Evolutionary conservation across 1,140 invertebrate genomes (phyloP).

Genomic region (Plutomurus gul): DNA sequence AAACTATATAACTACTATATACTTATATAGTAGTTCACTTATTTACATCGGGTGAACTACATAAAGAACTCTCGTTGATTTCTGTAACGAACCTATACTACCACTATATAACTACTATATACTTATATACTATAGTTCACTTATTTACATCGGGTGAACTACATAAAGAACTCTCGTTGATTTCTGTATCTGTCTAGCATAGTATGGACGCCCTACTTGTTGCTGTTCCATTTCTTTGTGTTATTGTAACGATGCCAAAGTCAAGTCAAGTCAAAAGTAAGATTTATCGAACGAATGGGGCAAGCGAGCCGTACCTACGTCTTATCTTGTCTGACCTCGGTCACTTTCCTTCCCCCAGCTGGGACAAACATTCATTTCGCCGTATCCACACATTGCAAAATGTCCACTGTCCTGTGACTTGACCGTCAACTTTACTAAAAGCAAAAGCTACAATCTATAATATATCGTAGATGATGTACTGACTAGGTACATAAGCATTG

Average conservation of each 20-base stretch:
- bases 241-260: conserved; percentile 20
- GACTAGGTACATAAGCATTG: too few relatives aligned
- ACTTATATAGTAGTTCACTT: too few relatives aligned
- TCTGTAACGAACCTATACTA: too few relatives aligned
- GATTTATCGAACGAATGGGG: conserved; percentile 19
- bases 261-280: conserved; percentile 18
- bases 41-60: background rate
- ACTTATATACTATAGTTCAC: too few relatives aligned
- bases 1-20: too few relatives aligned
- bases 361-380: too few relatives aligned
- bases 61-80: background rate
- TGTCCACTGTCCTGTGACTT: too few relatives aligned
- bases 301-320: background rate
- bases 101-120: too few relatives aligned
- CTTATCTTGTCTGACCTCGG: background rate
- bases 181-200: background rate
- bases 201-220: conserved; percentile 20
- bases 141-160: background rate
- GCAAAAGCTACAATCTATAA: too few relatives aligned
- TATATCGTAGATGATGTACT: too few relatives aligned
- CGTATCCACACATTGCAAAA: too few relatives aligned
- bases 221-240: conserved; percentile 3
- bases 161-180: background rate
- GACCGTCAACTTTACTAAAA: too few relatives aligned
- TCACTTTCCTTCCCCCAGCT: background rate